A percentile compares a stretch with the other conserved stretches of the same genome.
These are phyloP conservation scores for Tribolium madens DNA, from an alignment of 1,140 invertebrate genomes.

Conservation along the genomic window DNA sequence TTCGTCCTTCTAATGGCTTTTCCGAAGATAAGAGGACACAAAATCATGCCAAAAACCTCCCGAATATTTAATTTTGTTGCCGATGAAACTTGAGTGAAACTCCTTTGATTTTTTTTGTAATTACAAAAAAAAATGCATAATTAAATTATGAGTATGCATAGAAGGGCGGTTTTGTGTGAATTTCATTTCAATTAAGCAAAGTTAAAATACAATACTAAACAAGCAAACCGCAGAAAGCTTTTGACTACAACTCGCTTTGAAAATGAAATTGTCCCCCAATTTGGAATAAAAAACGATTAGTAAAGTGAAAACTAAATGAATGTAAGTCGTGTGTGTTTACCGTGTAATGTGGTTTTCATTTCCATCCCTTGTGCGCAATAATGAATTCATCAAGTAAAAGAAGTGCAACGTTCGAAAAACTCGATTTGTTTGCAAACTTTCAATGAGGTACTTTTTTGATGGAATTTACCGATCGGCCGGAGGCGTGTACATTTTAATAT, in stretches of 20 bases:
- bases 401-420: not conserved
- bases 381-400: not conserved
- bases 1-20: not conserved
- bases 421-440: not conserved
- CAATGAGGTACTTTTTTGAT: not conserved
- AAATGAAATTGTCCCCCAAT: not conserved
- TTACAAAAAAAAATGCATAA: too few species aligned
- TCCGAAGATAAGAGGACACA: not conserved
- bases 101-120: too few species aligned
- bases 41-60: constrained; percentile 1
- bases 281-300: not conserved
- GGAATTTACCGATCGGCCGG: not conserved
- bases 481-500: constrained; percentile 16
- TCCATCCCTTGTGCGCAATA: not conserved
- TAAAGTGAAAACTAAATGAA: not conserved
- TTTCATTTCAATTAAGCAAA: not conserved
- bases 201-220: not conserved
- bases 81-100: too few species aligned
- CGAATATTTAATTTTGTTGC: too few species aligned
- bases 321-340: not conserved
- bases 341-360: not conserved
- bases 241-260: not conserved
- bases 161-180: not conserved
- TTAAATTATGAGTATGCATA: too few species aligned
- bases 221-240: not conserved